Evolutionary conservation across 1,140 invertebrate species (phyloP).

Genomic region (Drosophila tani): DNA sequence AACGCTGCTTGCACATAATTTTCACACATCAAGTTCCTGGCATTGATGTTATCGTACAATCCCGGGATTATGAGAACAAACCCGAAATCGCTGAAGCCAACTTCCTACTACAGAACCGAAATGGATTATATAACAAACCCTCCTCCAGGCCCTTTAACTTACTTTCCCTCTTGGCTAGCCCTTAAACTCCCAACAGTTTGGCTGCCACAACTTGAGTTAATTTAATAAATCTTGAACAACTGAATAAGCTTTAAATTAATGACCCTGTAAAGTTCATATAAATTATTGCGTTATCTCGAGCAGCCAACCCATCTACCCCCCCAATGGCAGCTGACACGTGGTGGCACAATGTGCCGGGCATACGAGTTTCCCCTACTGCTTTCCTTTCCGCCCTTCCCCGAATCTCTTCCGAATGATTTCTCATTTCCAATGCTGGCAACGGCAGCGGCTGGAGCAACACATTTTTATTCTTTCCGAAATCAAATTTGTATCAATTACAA

Average conservation of each 20-base stretch:
- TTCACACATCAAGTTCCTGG: neutral
- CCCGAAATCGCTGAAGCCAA: constrained; percentile 31
- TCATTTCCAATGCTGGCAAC: constrained; percentile 73
- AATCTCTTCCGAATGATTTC: constrained; percentile 67
- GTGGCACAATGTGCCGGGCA: constrained; percentile 67
- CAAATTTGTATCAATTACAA: constrained; percentile 84
- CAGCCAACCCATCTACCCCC: constrained; percentile 9
- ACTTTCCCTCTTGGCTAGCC: neutral
- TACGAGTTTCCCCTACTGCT: constrained; percentile 34
- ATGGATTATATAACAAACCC: constrained; percentile 10
- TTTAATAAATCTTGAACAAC: constrained; percentile 85
- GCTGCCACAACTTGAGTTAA: constrained; percentile 84
- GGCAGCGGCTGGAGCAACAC: constrained; percentile 44
- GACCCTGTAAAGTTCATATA: constrained; percentile 84
- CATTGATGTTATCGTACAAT: constrained; percentile 14
- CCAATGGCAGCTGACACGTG: constrained; percentile 59
- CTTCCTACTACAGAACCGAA: constrained; percentile 11
- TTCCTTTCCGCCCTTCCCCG: constrained; percentile 21
- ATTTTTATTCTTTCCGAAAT: constrained; percentile 74
- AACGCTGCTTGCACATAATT: neutral
- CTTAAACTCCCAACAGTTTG: constrained; percentile 5
- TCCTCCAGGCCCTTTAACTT: neutral
- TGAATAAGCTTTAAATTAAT: constrained; percentile 85
- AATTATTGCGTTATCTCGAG: constrained; percentile 80
- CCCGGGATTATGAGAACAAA: constrained; percentile 25